Percentiles rank a stretch among this genome's conserved stretches.
These are phyloP conservation scores for Griposia aprilina DNA, from an alignment of 2,888 invertebrate genomes.

Conservation along the genomic window DNA sequence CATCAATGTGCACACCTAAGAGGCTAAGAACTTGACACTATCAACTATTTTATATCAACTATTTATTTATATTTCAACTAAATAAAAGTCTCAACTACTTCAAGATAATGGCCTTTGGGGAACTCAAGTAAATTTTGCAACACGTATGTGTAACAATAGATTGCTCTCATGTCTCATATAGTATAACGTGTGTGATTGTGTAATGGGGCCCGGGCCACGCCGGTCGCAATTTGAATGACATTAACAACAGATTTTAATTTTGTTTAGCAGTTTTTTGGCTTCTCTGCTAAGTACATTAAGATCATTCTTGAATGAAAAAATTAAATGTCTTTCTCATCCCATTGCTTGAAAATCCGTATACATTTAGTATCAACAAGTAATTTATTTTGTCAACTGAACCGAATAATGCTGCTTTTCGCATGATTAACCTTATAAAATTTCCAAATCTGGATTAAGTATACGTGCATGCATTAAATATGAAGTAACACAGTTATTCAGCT, in stretches of 20 bases:
- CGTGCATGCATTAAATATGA: conserved; percentile 22
- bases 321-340: background rate
- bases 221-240: conserved; percentile 39
- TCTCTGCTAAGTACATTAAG: background rate
- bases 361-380: background rate
- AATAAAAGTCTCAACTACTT: conserved; percentile 22
- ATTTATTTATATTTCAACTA: no score
- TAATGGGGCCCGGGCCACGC: conserved; percentile 30
- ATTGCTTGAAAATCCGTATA: background rate
- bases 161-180: conserved; percentile 31
- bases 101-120: conserved; percentile 22
- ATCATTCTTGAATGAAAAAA: background rate
- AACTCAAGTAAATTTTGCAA: conserved; percentile 25
- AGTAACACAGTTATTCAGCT: conserved; percentile 45
- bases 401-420: conserved; percentile 11
- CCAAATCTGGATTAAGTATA: conserved; percentile 30
- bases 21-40: no score
- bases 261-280: conserved; percentile 7
- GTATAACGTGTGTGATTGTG: conserved; percentile 38
- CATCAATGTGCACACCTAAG: no score
- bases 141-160: conserved; percentile 47
- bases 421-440: conserved; percentile 22
- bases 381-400: conserved; percentile 4
- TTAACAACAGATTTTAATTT: conserved; percentile 46
- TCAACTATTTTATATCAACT: no score